phyloP scores from a whole-genome alignment of 1,140 invertebrate species.

The Trichonephila clavipes region DNA sequence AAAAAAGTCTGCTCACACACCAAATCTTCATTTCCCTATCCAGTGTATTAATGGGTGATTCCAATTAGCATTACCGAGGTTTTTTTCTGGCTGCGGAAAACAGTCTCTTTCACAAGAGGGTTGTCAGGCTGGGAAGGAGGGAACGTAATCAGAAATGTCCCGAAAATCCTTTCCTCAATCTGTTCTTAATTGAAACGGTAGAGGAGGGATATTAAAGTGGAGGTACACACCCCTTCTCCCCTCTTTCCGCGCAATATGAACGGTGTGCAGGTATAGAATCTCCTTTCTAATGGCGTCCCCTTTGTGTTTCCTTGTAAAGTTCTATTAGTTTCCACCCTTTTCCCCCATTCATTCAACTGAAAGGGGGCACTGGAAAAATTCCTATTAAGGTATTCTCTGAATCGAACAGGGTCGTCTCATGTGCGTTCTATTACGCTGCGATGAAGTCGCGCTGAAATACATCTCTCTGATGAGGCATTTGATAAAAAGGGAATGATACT shows the following conservation, averaged over 20 bases:
- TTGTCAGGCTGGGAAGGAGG: background rate
- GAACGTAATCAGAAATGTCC: constrained; percentile 71
- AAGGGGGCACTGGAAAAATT: constrained; percentile 37
- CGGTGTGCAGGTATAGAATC: constrained; percentile 67
- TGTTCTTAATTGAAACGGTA: constrained; percentile 74
- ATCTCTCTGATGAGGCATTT: background rate
- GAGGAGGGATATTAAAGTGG: constrained; percentile 65
- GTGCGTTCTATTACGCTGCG: background rate
- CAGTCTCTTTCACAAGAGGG: constrained; percentile 42
- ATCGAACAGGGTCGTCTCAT: background rate
- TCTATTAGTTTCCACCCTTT: constrained; percentile 62
- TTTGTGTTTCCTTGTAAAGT: constrained; percentile 71
- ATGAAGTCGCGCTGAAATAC: background rate
- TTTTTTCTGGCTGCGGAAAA: constrained; percentile 19
- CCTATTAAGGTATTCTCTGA: constrained; percentile 53
- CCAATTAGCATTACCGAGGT: constrained; percentile 62
- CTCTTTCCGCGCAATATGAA: constrained; percentile 44
- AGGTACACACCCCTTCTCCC: background rate
- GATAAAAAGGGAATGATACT: too few relatives aligned
- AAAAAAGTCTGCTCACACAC: background rate
- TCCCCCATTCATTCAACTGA: background rate
- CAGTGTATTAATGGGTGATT: constrained; percentile 65
- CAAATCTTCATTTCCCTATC: constrained; percentile 52
- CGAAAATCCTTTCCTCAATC: constrained; percentile 72
- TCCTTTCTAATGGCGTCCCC: constrained; percentile 45